Evolutionary conservation across 2,888 invertebrate genomes (phyloP).

Genomic region (Drosophila falleni): DNA sequence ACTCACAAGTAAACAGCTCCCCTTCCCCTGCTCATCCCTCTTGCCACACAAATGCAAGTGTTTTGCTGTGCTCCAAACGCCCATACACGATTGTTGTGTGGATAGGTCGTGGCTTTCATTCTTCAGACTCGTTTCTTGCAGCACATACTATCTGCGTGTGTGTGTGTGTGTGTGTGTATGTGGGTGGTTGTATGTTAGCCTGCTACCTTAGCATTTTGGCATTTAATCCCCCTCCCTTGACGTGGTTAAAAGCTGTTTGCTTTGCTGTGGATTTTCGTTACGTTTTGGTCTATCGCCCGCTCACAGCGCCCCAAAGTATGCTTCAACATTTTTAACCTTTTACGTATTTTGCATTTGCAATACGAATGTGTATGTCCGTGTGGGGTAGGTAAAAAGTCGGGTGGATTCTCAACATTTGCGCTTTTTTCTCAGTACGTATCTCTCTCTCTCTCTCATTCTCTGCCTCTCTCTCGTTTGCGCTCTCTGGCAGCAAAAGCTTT

Average conservation of each 20-base stretch:
- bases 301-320: conserved; percentile 47
- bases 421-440: conserved; percentile 61
- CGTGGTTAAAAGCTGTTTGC: conserved; percentile 72
- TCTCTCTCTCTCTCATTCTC: conserved; percentile 33
- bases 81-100: conserved; percentile 78
- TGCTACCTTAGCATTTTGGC: conserved; percentile 50
- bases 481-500: conserved; percentile 65
- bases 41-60: conserved; percentile 45
- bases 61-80: conserved; percentile 52
- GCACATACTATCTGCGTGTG: conserved; percentile 7
- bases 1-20: conserved; percentile 67
- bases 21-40: conserved; percentile 2
- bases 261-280: conserved; percentile 74
- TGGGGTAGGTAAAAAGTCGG: conserved; percentile 22
- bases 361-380: conserved; percentile 28
- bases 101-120: conserved; percentile 80
- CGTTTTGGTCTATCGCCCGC: conserved; percentile 52
- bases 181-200: conserved; percentile 4
- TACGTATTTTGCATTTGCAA: conserved; percentile 70
- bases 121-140: conserved; percentile 46
- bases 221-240: conserved; percentile 28
- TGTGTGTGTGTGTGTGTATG: conserved; percentile 9
- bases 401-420: conserved; percentile 50
- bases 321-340: conserved; percentile 59
- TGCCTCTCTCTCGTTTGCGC: conserved; percentile 14